Evolutionary conservation across 2,113 vertebrate genomes (phyloP), one percentile per base, ranked within the genome.

Genomic region (Forbesichthys papilliferus): DNA sequence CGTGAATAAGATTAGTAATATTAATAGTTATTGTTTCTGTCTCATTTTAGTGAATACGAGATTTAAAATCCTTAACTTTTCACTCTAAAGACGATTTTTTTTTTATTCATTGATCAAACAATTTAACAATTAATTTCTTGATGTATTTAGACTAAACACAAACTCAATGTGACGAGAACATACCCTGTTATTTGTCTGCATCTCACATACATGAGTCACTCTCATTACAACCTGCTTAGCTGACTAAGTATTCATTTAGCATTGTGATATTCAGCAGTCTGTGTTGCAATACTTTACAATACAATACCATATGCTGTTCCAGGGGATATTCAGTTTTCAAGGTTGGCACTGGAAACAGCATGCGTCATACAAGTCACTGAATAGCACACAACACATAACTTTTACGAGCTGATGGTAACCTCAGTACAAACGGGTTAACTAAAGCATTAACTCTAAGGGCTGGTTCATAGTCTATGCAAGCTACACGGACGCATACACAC

Each of bases 141-240:
- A 82, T 85, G 82, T 85, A 80, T 78, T 85, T 73, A 73, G 73
- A 82, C 79, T 77, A 79, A 88, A 84, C 84, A 83, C 71, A 74
- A 70, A 64, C 86, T 86, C 71, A 71, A 80, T 73, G 74, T 81
- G 68, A 83, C 77, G 73, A 79, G 82, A 85, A 71, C 65, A 79
- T 67, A 74, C 53, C 61, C 66, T 78, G 68, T 77, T 70, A 69
- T 77, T 79, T 81, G 34, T 57, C 48, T 61, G 49, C 67, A 56
- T 64, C 61, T 64, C 18, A 49, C 47, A 54, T 66, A 2, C 6
- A 20, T 20, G 13, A 68, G 46, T 53, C 68, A 33, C 18, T 52
- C 61, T 68, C 13, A 62, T 57, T 61, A 57, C 66, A 51, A 42
- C 65, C 48, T 61, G 71, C 79, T 82, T 62, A 47, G 69, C 66